These are phyloP conservation scores for Aphidius ervi DNA, from an alignment of 1,140 invertebrate genomes.

Conservation along the genomic window DNA sequence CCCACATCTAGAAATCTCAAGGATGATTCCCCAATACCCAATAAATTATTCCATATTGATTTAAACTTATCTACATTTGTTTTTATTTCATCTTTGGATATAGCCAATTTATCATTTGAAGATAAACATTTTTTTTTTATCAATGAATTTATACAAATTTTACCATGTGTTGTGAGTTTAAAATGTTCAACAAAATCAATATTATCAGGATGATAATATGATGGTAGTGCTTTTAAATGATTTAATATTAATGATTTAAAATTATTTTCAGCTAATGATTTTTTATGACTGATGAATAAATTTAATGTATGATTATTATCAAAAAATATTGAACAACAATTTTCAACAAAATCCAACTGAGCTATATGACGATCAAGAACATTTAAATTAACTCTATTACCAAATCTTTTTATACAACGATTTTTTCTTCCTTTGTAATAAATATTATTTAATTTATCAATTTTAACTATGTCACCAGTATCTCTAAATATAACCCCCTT, in stretches of 20 bases:
- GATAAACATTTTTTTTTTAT: slow-evolving; percentile 22
- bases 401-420: slow-evolving; percentile 69
- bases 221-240: slow-evolving; percentile 28
- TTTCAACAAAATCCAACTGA: slow-evolving; percentile 48
- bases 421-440: slow-evolving; percentile 64
- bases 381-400: slow-evolving; percentile 62
- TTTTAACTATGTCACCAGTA: slow-evolving; percentile 66
- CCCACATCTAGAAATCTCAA: slow-evolving; percentile 49
- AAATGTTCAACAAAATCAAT: slow-evolving; percentile 35
- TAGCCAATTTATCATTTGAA: slow-evolving; percentile 8
- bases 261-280: slow-evolving; percentile 26
- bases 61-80: slow-evolving; percentile 42
- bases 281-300: slow-evolving; percentile 45
- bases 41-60: slow-evolving; percentile 39
- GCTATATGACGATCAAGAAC: slow-evolving; percentile 57
- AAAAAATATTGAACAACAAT: slow-evolving; percentile 53
- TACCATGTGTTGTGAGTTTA: slow-evolving; percentile 37
- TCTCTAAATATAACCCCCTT: slow-evolving; percentile 54
- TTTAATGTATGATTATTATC: slow-evolving; percentile 50
- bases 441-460: slow-evolving; percentile 51
- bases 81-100: not conserved
- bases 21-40: slow-evolving; percentile 28
- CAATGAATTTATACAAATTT: slow-evolving; percentile 37
- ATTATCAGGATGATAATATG: slow-evolving; percentile 37
- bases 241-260: slow-evolving; percentile 48